Base-by-base conservation (phyloP, 2,113 vertebrate genomes). In the Gambusia affinis region DNA sequence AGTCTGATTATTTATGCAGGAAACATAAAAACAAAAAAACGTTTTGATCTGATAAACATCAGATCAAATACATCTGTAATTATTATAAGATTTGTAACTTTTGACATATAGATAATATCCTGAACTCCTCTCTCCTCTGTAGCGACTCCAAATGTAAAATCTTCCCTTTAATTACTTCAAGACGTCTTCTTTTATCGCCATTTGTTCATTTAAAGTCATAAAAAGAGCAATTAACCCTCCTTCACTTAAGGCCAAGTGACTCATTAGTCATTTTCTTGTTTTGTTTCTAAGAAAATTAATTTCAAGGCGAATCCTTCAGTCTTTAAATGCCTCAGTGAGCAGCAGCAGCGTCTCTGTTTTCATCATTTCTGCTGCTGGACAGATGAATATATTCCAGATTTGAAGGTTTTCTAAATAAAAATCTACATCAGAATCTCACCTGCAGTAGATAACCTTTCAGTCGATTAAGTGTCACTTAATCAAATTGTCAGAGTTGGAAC, bases 181-280 rank as follows among this genome's bases (percentile, higher is more conserved):
- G 17, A 57, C 24, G 62, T 47, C 19, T 12, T 27, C 2, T 1
- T 67, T 17, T 72, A n/a, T 60, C 17, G 19, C 4, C 1, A 47
- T 17, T 47, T 47, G 44, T 47, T 47, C 8, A 54, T 28, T 30
- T 67, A 30, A 67, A 68, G 35, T 22, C 57, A 1, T 28, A 67
- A 44, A 67, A 42, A 17, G 17, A 76, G 51, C 33, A 67, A 27
- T 51, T 51, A 62, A 67, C 51, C 37, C 67, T 47, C 62, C 30
- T 66, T 66, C 30, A 63, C 5, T 1, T 35, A 63, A 8, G 28
- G 51, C 29, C 35, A 24, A 27, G 42, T 8, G 11, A 35, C 66
- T 4, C 27, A 37, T 37, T 37, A 47, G 12, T 54, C 67, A 4
- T 15, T 15, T 47, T 0, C 37, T 67, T 51, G 15, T 19, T 64